Conservation (phyloP, 2,797 vertebrate species). For the Garrulus glandarius region DNA sequence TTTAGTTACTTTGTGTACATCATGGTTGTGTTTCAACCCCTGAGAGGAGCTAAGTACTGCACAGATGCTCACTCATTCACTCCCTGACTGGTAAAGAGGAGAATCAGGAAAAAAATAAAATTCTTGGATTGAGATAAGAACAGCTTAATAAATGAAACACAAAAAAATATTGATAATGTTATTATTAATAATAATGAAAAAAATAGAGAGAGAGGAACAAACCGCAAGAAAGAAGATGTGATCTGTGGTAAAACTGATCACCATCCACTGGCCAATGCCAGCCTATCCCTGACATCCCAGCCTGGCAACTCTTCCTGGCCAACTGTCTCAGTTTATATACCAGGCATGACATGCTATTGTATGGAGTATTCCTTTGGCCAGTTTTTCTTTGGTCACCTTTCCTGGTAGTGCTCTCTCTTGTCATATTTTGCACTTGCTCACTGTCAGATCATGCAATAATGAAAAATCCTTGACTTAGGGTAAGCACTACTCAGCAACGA, state of each 20-base stretch:
- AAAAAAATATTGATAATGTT: not conserved
- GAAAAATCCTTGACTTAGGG: not conserved
- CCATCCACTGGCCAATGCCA: not conserved
- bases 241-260: not conserved
- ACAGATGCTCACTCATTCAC: not conserved
- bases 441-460: not conserved
- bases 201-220: not conserved
- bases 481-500: not conserved
- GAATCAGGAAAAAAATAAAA: not conserved
- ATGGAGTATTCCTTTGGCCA: not conserved
- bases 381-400: not conserved
- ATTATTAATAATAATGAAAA: not conserved
- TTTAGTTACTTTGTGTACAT: not conserved
- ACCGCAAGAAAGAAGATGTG: not conserved
- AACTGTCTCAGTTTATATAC: not conserved
- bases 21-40: not conserved
- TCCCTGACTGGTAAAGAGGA: fast-evolving
- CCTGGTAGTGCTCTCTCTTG: too few relatives aligned
- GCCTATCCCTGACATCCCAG: not conserved
- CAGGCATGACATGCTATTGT: too few relatives aligned
- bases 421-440: not conserved
- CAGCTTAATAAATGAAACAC: not conserved
- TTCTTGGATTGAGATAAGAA: not conserved
- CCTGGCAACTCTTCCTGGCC: not conserved
- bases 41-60: not conserved